These are phyloP conservation scores for Oppia nitens DNA, from an alignment of 1,140 invertebrate genomes.

Conservation along the genomic window DNA sequence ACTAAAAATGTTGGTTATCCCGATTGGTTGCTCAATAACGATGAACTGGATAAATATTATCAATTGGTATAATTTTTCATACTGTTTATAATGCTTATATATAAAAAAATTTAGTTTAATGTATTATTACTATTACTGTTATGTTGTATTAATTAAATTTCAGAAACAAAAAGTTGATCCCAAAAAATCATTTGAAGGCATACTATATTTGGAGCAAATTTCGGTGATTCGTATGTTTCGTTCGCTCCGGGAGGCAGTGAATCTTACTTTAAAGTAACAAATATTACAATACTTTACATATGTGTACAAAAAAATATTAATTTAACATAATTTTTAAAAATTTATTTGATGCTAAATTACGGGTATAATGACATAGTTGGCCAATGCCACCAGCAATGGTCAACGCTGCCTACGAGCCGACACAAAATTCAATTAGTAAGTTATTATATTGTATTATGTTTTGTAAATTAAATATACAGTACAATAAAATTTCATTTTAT, in stretches of 20 bases:
- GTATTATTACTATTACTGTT: not conserved
- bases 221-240: conserved; percentile 38
- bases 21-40: not conserved
- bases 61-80: no score
- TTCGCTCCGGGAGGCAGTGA: conserved; percentile 31
- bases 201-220: conserved; percentile 29
- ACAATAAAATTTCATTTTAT: no score
- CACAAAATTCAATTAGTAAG: conserved; percentile 32
- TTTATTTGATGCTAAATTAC: no score
- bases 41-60: conserved; percentile 1
- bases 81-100: no score
- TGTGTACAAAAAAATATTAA: conserved; percentile 48
- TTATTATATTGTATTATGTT: not conserved
- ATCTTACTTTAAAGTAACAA: not conserved
- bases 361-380: no score
- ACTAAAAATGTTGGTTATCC: conserved; percentile 3
- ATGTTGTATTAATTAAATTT: not conserved
- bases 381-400: conserved; percentile 20
- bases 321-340: conserved; percentile 48
- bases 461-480: no score
- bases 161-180: not conserved
- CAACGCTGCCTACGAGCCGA: conserved; percentile 44
- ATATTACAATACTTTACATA: no score
- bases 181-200: not conserved
- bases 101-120: no score